These are phyloP conservation scores for Brevimyrus niger DNA, from an alignment of 2,113 vertebrate species.

Conservation along the genomic window DNA sequence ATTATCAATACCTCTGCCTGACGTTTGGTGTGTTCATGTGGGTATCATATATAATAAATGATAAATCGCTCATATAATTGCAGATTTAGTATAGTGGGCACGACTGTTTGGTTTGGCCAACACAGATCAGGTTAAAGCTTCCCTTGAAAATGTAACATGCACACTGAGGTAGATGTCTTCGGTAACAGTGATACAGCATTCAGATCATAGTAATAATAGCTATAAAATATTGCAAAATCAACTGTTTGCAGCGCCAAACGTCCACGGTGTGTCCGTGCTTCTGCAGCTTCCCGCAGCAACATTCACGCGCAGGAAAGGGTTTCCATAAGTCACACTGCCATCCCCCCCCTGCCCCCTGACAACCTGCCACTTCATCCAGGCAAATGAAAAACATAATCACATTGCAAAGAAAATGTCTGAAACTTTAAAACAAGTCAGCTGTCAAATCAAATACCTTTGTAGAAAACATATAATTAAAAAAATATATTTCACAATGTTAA, in stretches of 20 bases:
- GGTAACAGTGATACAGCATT: constrained; percentile 50
- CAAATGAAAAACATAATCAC: constrained; percentile 30
- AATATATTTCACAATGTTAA: constrained; percentile 46
- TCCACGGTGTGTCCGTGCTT: constrained; percentile 22
- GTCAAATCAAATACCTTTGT: constrained; percentile 35
- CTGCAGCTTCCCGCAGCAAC: constrained; percentile 12
- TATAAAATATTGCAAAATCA: constrained; percentile 29
- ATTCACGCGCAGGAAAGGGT: not conserved
- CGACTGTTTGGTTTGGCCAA: not conserved
- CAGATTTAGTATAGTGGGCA: not conserved
- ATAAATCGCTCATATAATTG: not conserved
- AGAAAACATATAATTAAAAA: constrained; percentile 54
- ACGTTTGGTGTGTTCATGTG: not conserved
- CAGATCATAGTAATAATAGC: constrained; percentile 37
- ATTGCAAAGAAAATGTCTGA: constrained; percentile 39
- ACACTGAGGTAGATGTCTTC: constrained; percentile 61
- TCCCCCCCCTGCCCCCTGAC: not conserved
- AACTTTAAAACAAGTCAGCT: constrained; percentile 45
- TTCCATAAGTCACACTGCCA: constrained; percentile 24
- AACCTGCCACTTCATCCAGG: constrained; percentile 31
- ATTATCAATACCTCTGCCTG: constrained; percentile 9
- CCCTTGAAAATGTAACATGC: constrained; percentile 31
- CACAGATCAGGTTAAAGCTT: constrained; percentile 38
- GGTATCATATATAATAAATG: not conserved
- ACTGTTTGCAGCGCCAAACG: constrained; percentile 22